Conservation (phyloP, 2,888 invertebrate species). For the Dexiosoma caninum region DNA sequence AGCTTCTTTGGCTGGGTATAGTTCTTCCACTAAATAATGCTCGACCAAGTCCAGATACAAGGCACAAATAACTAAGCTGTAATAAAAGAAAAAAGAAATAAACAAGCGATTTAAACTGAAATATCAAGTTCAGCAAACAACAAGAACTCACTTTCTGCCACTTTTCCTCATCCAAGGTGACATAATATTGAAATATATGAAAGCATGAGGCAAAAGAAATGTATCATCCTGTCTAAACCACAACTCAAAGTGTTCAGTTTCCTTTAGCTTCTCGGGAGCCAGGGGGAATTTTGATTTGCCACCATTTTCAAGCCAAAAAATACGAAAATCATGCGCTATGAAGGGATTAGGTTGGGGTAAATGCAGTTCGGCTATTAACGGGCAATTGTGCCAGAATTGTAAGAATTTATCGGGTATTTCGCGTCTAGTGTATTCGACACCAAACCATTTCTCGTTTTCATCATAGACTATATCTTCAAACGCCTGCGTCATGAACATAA, state of each 20-base stretch:
- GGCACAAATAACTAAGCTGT: constrained; percentile 81
- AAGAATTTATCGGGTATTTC: constrained; percentile 83
- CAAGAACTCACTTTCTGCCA: constrained; percentile 81
- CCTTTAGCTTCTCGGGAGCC: constrained; percentile 81
- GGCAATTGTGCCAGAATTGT: constrained; percentile 81
- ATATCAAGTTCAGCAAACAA: neutral
- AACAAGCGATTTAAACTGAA: no score
- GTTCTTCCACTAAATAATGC: constrained; percentile 77
- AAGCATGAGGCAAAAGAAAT: constrained; percentile 88
- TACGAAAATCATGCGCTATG: constrained; percentile 84
- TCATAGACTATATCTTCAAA: constrained; percentile 79
- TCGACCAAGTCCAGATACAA: constrained; percentile 80
- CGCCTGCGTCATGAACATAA: constrained; percentile 75
- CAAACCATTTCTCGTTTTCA: constrained; percentile 89
- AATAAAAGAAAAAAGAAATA: neutral
- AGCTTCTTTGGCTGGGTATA: constrained; percentile 77
- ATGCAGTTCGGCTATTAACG: constrained; percentile 81
- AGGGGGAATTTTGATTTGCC: constrained; percentile 65
- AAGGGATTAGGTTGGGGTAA: constrained; percentile 86
- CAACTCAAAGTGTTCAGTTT: constrained; percentile 81
- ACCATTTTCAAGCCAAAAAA: constrained; percentile 71
- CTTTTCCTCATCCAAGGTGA: constrained; percentile 83
- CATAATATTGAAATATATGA: constrained; percentile 85
- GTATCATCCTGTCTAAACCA: constrained; percentile 92
- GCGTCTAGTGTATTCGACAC: constrained; percentile 84